Conservation (phyloP, 2,888 invertebrate genomes). For the Fragum fragum region DNA sequence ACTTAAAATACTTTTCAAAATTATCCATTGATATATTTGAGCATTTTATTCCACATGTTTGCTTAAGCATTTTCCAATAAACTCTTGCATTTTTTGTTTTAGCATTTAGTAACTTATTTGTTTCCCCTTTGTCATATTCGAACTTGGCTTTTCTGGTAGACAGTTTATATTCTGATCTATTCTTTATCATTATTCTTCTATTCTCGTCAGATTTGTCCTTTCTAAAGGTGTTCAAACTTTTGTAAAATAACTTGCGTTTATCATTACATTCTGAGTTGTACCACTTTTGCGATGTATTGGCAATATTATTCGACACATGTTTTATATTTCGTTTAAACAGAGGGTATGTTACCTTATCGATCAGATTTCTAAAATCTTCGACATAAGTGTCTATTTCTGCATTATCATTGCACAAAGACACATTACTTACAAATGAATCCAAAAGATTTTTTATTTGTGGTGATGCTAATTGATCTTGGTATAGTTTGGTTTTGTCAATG, state of each 20-base stretch:
- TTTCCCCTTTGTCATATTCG: constrained; percentile 34
- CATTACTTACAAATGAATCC: background rate
- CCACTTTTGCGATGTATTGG: too few relatives aligned
- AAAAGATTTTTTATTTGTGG: background rate
- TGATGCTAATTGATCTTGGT: background rate
- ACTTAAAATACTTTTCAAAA: constrained; percentile 30
- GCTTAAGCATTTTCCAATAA: constrained; percentile 18
- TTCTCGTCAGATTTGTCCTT: constrained; percentile 21
- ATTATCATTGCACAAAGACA: background rate
- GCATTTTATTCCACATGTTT: constrained; percentile 15
- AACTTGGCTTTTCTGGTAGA: constrained; percentile 23
- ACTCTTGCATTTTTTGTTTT: too few relatives aligned
- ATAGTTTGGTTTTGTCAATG: too few relatives aligned
- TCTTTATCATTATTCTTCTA: constrained; percentile 24
- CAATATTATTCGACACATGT: too few relatives aligned
- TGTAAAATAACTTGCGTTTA: constrained; percentile 12
- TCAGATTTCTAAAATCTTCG: background rate
- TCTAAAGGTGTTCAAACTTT: constrained; percentile 24
- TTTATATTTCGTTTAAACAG: background rate
- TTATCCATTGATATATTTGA: constrained; percentile 4
- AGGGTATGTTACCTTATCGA: background rate
- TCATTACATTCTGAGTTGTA: constrained; percentile 10
- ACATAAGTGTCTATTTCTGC: background rate
- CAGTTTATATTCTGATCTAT: constrained; percentile 22
- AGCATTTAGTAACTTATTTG: constrained; percentile 7